A percentile compares a stretch with the other conserved stretches of the same genome.
phyloP scores from a whole-genome alignment of 2,113 vertebrate genomes.

The Cheilinus undulatus region DNA sequence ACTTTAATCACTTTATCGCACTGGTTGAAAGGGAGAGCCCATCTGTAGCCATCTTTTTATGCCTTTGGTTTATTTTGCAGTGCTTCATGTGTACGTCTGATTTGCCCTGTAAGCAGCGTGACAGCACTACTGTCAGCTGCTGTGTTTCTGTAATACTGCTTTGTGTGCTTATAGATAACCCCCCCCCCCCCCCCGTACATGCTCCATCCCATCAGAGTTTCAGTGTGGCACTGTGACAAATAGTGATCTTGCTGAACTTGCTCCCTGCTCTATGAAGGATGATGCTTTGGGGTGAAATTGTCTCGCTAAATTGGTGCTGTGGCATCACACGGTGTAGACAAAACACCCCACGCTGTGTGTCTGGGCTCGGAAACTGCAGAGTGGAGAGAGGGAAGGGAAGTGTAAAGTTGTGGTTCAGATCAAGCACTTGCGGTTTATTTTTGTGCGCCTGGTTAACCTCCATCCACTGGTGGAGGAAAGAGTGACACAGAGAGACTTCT shows the following conservation, averaged over 20 bases:
- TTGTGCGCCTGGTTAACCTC: conserved; percentile 41
- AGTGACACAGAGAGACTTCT: conserved; percentile 29
- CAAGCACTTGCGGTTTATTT: conserved; percentile 39
- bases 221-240: neutral
- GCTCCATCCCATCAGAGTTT: conserved; percentile 8
- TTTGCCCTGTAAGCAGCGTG: conserved; percentile 12
- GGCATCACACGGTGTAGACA: conserved; percentile 27
- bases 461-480: conserved; percentile 26
- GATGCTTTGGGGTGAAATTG: conserved; percentile 27
- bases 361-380: conserved; percentile 53
- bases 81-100: conserved; percentile 3
- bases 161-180: conserved; percentile 1
- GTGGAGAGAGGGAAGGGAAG: conserved; percentile 20
- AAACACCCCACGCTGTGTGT: conserved; percentile 40
- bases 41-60: conserved; percentile 26
- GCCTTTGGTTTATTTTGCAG: neutral
- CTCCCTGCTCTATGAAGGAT: neutral
- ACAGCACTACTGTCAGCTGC: conserved; percentile 12
- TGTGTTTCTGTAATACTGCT: neutral
- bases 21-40: conserved; percentile 25
- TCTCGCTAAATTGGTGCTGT: conserved; percentile 33
- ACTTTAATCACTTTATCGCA: conserved; percentile 42
- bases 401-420: conserved; percentile 54
- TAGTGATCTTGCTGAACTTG: conserved; percentile 20
- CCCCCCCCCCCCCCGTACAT: neutral